Percentiles rank a stretch among this genome's conserved stretches.
phyloP scores from a whole-genome alignment of 2,797 vertebrate species.

The Echiichthys vipera region DNA sequence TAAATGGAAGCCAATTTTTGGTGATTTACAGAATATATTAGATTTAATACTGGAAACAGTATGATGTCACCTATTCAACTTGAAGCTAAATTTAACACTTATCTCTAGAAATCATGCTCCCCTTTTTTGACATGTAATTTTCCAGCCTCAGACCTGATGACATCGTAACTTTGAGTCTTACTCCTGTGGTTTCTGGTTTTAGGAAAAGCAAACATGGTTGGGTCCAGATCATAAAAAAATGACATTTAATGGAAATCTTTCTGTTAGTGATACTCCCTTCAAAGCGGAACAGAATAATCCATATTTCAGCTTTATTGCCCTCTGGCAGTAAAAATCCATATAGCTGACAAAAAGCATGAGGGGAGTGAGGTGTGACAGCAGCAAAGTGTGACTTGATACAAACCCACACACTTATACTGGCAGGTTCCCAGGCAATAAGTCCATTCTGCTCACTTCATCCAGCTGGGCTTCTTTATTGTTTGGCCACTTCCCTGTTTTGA shows the following conservation, averaged over 20 bases:
- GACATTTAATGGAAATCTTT: conserved; percentile 40
- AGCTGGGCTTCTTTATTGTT: conserved; percentile 69
- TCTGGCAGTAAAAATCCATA: conserved; percentile 16
- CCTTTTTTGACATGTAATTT: not conserved
- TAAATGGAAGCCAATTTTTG: not conserved
- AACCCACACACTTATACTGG: conserved; percentile 42
- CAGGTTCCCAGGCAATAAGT: conserved; percentile 42
- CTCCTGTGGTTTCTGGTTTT: conserved; percentile 33
- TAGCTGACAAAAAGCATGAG: conserved; percentile 5
- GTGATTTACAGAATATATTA: not conserved
- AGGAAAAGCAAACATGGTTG: conserved; percentile 53
- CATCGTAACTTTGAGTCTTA: conserved; percentile 19
- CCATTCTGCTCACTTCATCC: conserved; percentile 37
- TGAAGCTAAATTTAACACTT: not conserved
- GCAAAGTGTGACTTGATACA: conserved; percentile 35
- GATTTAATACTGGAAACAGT: not conserved
- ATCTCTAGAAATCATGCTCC: not conserved
- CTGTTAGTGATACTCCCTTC: conserved; percentile 17
- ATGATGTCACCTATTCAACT: not conserved
- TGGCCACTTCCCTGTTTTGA: conserved; percentile 65
- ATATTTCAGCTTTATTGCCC: conserved; percentile 39
- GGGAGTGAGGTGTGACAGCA: conserved; percentile 26
- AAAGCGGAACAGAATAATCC: conserved; percentile 20
- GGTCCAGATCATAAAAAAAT: conserved; percentile 29
- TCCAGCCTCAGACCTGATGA: conserved; percentile 41